Evolutionary conservation across 2,113 vertebrate species (phyloP), one percentile per base, ranked within the genome.

Genomic region (Glaucomys volans): DNA sequence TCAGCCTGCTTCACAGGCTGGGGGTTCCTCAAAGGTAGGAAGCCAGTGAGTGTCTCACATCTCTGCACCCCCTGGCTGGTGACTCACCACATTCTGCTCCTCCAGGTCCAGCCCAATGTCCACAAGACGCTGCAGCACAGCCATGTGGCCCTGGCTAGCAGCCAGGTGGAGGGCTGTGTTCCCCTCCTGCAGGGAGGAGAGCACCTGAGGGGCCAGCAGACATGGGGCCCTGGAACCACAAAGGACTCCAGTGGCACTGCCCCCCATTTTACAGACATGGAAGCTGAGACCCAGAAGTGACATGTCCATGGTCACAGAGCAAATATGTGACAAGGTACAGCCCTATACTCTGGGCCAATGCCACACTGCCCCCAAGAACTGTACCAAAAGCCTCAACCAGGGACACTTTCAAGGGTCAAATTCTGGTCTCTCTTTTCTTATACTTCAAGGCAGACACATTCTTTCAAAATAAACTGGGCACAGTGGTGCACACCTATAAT

Each of bases 101-200:
- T 99, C 98, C 6, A 99, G 95, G 44, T 98, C 98, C 57, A 99
- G 97, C 94, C 98, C 98, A 0, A 98, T 97, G 75, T 99, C 99
- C 90, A 99, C 20, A 2, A 99, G 98, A 97, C 98, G 98, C 97
- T 98, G 98, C 52, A 99, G 97, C 80, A 99, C 98, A 0, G 98
- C 97, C 4, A 95, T 20, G 40, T 99, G 99, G 8, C 99, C 99
- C 9, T 96, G 97, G 96, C 97, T 98, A 0, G 99, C 99, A 81
- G 99, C 99, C 84, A 99, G 98, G 97, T 99, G 99, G 54, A 99
- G 93, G 2, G 99, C 99, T 0, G 98, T 99, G 96, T 99, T 99
- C 95, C 99, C 98, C 82, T 99, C 98, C 99, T 99, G 94, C 13
- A 97, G 90, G 94, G 2, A 97, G 94, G 96, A 40, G 32, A 76